Evolutionary conservation across 2,888 invertebrate genomes (phyloP), one percentile per base, ranked within the genome.

Genomic region (Mechanitis messenoides): DNA sequence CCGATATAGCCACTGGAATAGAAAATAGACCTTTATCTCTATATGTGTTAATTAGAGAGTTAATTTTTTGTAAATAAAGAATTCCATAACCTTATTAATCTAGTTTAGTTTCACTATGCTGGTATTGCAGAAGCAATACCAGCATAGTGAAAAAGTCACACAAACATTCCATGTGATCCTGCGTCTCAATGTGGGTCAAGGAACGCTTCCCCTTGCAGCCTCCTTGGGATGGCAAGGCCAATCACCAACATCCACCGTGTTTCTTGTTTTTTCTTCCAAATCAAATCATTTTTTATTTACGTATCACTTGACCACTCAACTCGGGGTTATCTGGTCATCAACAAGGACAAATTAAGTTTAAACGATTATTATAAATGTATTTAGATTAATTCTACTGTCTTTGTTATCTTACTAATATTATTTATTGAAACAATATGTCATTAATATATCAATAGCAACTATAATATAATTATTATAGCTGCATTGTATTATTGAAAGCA

Each of bases 261-360:
- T 77, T 76, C 72, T 82, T 72, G 68, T 84, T 87, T 87, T 87
- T 84, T 83, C 72, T 79, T 79, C 76, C 72, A 78, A 87, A 87
- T 85, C 84, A 87, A 88, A 87, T 87, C 81, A 87, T 85, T 87
- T 87, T 42, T 86, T 88, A 88, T 88, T 88, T 86, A 84, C 81
- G 83, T 81, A 83, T 78, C 78, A 79, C 81, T 83, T 84, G 85
- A 80, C 80, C 83, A 84, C 69, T 72, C 69, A 68, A 69, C 74
- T 72, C 70, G 75, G 77, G 80, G 83, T 83, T 84, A 84, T 84
- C 83, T 81, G 82, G 81, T 77, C 83, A 84, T 83, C 82, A 73
- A 69, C 79, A 85, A 86, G 85, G 85, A 81, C 83, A 85, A 78
- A 83, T 76, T 76, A 72, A 71, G 75, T 76, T 73, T 74, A 74